Evolutionary conservation across 2,113 vertebrate species (phyloP), one percentile per base, ranked within the genome.

Genomic region (Nymphicus hollandicus): DNA sequence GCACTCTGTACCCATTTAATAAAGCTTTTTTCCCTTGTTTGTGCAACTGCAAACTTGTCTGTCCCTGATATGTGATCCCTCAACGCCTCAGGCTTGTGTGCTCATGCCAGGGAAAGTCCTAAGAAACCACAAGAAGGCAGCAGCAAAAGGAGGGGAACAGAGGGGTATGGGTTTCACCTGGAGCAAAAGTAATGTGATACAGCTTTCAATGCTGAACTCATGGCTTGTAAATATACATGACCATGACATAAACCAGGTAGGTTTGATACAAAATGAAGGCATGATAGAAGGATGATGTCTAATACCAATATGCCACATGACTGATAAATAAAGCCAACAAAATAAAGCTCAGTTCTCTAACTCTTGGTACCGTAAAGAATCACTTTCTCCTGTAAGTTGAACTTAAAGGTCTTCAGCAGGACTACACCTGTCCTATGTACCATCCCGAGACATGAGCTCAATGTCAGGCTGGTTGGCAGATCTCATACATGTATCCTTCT

Each of bases 21-120:
- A 98, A 98, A 98, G 95, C 70, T 96, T 97, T 79, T 83, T 81
- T 13, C 53, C 88, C 64, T 91, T 0, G 33, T 86, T 96, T 16
- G 31, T 95, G 94, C 95, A 97, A 90, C 58, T 69, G 69, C 35
- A 7, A 64, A 58, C 74, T 96, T 89, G 79, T 90, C 76, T 88
- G 58, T 88, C 74, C 65, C 60, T 93, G 93, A 39, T 50, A 55
- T 0, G 1, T 4, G 50, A 73, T 50, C 43, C 64, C 39, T n/a
- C 41, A 47, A 47, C 64, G 55, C 69, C 52, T 86, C 12, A 0
- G 10, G 44, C 56, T 7, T 81, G 56, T 37, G 52, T 49, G 52
- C 4, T 91, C 3, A 0, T 61, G 73, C 70, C 91, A 91, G 80
- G 86, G 56, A 35, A 91, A 68, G 76, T 65, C 80, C 92, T 73